Evolutionary conservation across 2,797 vertebrate species (phyloP).

Genomic region (Enteromius mattozi): DNA sequence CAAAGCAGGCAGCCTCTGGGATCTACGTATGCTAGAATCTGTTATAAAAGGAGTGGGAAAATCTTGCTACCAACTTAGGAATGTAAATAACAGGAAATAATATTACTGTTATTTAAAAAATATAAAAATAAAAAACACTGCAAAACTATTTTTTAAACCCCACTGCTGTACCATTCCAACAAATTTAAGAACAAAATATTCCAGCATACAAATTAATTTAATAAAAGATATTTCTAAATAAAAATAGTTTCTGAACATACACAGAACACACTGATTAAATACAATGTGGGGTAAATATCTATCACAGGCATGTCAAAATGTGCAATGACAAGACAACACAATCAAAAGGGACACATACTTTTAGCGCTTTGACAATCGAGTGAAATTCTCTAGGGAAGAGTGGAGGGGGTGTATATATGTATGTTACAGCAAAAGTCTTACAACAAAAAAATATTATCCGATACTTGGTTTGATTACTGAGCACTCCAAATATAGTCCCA

Average conservation of each 20-base stretch:
- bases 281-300: constrained; percentile 48
- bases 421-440: neutral
- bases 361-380: constrained; percentile 69
- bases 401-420: constrained; percentile 15
- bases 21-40: neutral
- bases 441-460: neutral
- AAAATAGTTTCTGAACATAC: constrained; percentile 47
- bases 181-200: constrained; percentile 13
- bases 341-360: constrained; percentile 72
- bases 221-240: constrained; percentile 44
- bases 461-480: constrained; percentile 9
- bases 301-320: constrained; percentile 57
- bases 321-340: constrained; percentile 70
- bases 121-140: neutral
- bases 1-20: neutral
- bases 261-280: constrained; percentile 62
- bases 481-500: constrained; percentile 18
- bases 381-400: constrained; percentile 35
- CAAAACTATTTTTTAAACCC: neutral
- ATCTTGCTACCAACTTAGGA: neutral
- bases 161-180: constrained; percentile 44
- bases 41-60: neutral
- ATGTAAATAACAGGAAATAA: neutral
- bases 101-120: neutral
- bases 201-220: constrained; percentile 15